Percentiles rank a stretch among this genome's conserved stretches.
Conservation (phyloP, 2,113 vertebrate species). For the Holacanthus passer region DNA sequence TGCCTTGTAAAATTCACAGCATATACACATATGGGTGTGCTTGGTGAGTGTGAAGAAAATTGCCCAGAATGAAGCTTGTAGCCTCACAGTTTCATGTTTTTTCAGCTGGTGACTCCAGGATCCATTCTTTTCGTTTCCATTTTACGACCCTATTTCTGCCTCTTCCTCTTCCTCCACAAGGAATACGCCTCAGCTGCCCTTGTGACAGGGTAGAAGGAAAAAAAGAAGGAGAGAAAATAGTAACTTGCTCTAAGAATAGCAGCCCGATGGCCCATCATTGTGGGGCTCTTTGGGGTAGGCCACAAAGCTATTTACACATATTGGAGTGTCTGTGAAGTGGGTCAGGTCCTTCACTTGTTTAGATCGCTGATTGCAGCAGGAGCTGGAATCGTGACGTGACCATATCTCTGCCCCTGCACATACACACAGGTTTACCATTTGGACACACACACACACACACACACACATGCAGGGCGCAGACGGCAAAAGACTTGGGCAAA, state of each 20-base stretch:
- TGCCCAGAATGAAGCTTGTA: not conserved
- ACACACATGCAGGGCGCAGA: not conserved
- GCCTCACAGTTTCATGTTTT: not conserved
- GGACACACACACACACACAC: not conserved
- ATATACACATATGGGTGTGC: not conserved
- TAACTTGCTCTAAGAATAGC: slow-evolving; percentile 67
- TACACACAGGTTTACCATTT: not conserved
- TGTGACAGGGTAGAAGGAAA: slow-evolving; percentile 42
- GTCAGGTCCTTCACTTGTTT: slow-evolving; percentile 55
- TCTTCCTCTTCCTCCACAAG: slow-evolving; percentile 20
- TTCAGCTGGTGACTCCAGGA: not conserved
- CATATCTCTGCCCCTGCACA: not conserved
- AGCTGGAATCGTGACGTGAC: slow-evolving; percentile 39
- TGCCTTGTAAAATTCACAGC: not conserved
- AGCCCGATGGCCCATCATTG: slow-evolving; percentile 34
- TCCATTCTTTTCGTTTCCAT: not conserved
- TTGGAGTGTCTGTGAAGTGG: slow-evolving; percentile 60
- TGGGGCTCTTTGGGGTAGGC: slow-evolving; percentile 37
- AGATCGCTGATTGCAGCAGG: slow-evolving; percentile 64
- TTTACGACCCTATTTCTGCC: slow-evolving; percentile 27
- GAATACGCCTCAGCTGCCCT: slow-evolving; percentile 43
- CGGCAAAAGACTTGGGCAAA: not conserved
- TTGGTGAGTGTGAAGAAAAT: not conserved
- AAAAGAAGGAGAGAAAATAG: slow-evolving; percentile 50
- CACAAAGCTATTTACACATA: slow-evolving; percentile 54